Conservation (phyloP, 1,140 invertebrate genomes). For the Bombus confusus region DNA sequence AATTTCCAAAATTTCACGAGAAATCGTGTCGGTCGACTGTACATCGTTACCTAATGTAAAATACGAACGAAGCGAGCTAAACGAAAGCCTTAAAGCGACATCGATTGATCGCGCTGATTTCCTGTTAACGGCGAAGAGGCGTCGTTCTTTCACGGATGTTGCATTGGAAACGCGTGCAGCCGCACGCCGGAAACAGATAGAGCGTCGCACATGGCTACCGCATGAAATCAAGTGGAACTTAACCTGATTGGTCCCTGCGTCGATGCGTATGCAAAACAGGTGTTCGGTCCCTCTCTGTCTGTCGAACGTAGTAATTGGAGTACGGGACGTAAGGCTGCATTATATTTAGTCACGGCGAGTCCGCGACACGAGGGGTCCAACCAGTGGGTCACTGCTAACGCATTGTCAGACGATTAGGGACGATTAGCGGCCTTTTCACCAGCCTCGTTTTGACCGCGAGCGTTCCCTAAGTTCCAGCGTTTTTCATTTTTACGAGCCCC, state of each 20-base stretch:
- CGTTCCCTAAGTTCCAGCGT: constrained; percentile 5
- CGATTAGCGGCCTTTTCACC: constrained; percentile 71
- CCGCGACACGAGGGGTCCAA: constrained; percentile 71
- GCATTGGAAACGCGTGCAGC: constrained; percentile 46
- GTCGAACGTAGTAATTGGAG: constrained; percentile 74
- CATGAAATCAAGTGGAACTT: constrained; percentile 71
- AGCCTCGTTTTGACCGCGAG: constrained; percentile 53
- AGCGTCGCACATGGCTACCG: constrained; percentile 55
- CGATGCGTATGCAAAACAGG: constrained; percentile 78
- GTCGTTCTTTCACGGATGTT: constrained; percentile 56
- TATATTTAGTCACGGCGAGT: constrained; percentile 77
- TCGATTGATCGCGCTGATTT: constrained; percentile 31
- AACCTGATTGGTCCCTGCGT: constrained; percentile 74
- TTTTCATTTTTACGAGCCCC: constrained; percentile 6
- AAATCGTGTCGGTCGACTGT: neutral
- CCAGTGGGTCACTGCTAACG: constrained; percentile 79
- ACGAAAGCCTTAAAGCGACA: neutral
- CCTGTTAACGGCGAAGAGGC: neutral
- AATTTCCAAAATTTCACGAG: neutral
- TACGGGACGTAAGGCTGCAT: constrained; percentile 79
- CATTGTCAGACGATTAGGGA: constrained; percentile 78
- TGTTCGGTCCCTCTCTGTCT: constrained; percentile 68
- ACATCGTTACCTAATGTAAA: too few species aligned
- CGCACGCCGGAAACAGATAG: constrained; percentile 63
- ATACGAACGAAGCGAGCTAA: neutral